These are phyloP conservation scores for Lanius collurio DNA, from an alignment of 2,113 vertebrate genomes.

Conservation along the genomic window DNA sequence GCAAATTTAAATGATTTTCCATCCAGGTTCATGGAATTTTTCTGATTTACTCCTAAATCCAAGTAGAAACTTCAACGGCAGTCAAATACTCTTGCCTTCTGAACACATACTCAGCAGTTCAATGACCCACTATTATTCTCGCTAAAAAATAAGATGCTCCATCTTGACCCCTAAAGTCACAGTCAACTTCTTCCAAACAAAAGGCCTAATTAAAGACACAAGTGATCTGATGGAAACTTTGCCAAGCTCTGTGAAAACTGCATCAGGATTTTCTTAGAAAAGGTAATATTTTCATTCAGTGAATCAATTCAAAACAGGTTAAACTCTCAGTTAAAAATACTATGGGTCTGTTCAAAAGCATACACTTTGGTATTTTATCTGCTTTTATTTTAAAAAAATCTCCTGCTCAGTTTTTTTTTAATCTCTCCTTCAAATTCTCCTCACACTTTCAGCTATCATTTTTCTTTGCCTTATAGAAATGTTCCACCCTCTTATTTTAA, in stretches of 20 bases:
- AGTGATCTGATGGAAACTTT: neutral
- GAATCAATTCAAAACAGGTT: conserved; percentile 2
- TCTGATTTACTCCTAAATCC: neutral
- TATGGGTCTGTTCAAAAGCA: neutral
- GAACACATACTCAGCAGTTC: neutral
- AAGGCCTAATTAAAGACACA: conserved; percentile 3
- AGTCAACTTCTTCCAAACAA: neutral
- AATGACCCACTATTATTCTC: neutral
- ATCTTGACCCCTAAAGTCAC: neutral
- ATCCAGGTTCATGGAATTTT: neutral
- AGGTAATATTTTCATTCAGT: neutral
- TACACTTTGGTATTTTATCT: neutral
- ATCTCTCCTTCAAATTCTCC: neutral
- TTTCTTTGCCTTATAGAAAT: neutral
- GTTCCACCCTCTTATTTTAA: neutral
- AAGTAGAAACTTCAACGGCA: neutral
- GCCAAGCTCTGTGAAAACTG: neutral
- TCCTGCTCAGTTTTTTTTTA: neutral
- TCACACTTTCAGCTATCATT: neutral
- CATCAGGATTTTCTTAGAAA: neutral
- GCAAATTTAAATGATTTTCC: neutral
- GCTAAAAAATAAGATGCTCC: neutral
- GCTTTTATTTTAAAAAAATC: neutral
- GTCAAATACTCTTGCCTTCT: neutral
- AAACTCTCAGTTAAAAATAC: neutral